These are phyloP conservation scores for Dascillus cervinus DNA, from an alignment of 2,888 invertebrate genomes.

Conservation along the genomic window DNA sequence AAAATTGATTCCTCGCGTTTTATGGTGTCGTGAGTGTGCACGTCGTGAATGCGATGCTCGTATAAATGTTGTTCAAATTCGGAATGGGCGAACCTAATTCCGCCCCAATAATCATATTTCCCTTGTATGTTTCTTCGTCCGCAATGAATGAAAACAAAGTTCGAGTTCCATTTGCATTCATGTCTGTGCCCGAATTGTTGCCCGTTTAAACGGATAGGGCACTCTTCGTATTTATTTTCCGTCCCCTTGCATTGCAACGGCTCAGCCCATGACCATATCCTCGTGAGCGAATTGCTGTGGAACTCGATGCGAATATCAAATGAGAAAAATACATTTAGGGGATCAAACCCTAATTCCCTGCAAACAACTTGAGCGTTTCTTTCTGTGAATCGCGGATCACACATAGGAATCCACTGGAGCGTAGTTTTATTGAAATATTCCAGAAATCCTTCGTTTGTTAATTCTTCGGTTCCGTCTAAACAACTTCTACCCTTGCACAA, in stretches of 20 bases:
- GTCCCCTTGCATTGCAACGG: conserved; percentile 77
- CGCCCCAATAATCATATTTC: conserved; percentile 85
- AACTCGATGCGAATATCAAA: conserved; percentile 80
- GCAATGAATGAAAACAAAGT: conserved; percentile 91
- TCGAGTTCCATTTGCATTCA: conserved; percentile 81
- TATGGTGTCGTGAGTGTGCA: conserved; percentile 65
- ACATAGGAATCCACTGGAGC: conserved; percentile 93
- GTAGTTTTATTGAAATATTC: conserved; percentile 95
- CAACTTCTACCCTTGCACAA: conserved; percentile 73
- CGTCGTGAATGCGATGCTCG: conserved; percentile 73
- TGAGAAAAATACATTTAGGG: conserved; percentile 81
- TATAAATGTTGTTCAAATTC: conserved; percentile 84
- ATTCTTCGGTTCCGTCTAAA: conserved; percentile 48
- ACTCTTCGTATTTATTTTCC: conserved; percentile 71
- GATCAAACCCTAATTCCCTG: conserved; percentile 82
- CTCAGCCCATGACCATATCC: conserved; percentile 93
- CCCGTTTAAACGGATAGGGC: conserved; percentile 82
- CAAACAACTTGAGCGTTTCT: conserved; percentile 96
- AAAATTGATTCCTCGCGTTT: conserved; percentile 68
- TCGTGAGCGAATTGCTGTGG: conserved; percentile 77
- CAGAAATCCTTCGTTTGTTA: conserved; percentile 74
- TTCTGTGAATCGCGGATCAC: conserved; percentile 91
- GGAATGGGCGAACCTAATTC: conserved; percentile 83
- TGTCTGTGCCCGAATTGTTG: conserved; percentile 79
- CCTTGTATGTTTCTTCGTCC: conserved; percentile 58